A percentile compares a stretch with the other conserved stretches of the same genome.
phyloP scores from a whole-genome alignment of 2,113 vertebrate species.

The Atractosteus spatula region DNA sequence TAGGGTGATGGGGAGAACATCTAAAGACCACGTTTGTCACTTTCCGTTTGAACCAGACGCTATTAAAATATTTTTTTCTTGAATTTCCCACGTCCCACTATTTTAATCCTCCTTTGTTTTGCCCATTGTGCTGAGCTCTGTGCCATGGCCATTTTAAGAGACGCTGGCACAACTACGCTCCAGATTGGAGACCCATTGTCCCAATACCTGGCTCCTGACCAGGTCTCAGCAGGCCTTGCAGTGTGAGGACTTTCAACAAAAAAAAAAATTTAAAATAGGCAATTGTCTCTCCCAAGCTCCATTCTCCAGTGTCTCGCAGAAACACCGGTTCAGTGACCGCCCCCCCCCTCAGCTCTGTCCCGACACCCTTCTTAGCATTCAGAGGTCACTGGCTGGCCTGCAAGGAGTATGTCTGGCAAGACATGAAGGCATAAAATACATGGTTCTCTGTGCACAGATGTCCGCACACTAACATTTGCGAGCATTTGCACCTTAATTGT shows the following conservation, averaged over 20 bases:
- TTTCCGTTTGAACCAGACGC: no score
- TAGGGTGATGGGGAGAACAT: no score
- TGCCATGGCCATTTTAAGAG: not conserved
- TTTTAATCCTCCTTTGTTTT: not conserved
- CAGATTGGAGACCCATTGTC: constrained; percentile 21
- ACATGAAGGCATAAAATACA: no score
- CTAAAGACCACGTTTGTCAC: no score
- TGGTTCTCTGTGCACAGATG: no score
- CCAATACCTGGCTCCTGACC: constrained; percentile 12
- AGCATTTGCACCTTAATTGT: no score
- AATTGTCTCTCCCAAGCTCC: not conserved
- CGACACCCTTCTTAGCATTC: constrained; percentile 26
- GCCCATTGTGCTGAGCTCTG: not conserved
- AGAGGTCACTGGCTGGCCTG: not conserved
- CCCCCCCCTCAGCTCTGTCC: constrained; percentile 32
- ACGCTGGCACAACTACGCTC: not conserved
- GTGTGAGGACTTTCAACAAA: not conserved
- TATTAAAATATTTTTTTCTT: not conserved
- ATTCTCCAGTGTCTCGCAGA: not conserved
- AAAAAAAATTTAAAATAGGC: not conserved
- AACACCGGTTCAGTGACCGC: constrained; percentile 33
- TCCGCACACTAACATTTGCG: no score
- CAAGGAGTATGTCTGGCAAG: no score
- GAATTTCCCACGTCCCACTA: not conserved
- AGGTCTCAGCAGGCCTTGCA: constrained; percentile 10